Evolutionary conservation across 2,113 vertebrate genomes (phyloP).

Genomic region (Aegithalos caudatus): DNA sequence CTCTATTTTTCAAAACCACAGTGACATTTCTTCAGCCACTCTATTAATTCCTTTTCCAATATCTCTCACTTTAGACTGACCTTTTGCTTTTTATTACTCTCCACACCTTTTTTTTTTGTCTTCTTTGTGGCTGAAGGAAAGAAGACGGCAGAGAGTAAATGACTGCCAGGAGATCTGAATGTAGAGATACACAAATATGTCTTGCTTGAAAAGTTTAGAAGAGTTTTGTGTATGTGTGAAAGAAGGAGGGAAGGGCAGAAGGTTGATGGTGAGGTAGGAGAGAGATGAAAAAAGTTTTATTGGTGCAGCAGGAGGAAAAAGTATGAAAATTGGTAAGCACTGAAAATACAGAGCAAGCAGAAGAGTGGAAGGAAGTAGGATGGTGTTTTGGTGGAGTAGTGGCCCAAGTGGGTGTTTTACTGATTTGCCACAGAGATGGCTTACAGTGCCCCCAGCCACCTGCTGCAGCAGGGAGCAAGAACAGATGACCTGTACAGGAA

Average conservation of each 20-base stretch:
- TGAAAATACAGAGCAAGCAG: neutral
- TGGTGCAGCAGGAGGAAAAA: neutral
- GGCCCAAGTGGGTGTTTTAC: neutral
- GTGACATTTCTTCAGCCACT: neutral
- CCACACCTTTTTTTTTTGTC: neutral
- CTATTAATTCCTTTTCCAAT: neutral
- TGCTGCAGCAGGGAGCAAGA: neutral
- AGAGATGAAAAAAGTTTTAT: neutral
- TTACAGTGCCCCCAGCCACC: neutral
- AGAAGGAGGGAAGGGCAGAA: neutral
- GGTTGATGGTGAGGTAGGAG: neutral
- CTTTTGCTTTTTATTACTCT: neutral
- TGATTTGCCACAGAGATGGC: neutral
- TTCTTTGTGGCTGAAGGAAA: neutral
- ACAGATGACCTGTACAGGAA: neutral
- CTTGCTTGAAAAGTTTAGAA: neutral
- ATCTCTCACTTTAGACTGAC: neutral
- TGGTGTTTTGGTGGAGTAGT: neutral
- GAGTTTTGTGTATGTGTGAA: neutral
- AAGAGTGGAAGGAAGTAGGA: neutral
- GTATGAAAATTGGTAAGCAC: too few relatives aligned
- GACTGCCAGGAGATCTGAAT: neutral
- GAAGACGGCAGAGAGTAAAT: neutral
- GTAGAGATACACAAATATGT: neutral
- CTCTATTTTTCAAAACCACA: neutral